Percentiles rank a stretch among this genome's conserved stretches.
Conservation (phyloP, 1,140 invertebrate genomes). For the Nasonia vitripennis region DNA sequence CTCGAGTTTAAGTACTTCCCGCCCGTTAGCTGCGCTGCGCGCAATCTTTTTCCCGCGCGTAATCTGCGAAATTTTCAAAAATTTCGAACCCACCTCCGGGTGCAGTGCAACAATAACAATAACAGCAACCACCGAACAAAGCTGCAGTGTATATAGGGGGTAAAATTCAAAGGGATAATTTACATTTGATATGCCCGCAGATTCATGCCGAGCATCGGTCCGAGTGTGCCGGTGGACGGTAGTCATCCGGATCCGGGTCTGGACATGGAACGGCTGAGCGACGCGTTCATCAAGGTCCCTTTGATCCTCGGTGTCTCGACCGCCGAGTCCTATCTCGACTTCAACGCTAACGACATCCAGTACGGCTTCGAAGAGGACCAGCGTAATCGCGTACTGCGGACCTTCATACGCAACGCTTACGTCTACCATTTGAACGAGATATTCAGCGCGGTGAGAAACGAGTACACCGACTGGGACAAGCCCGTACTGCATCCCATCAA, state of each 20-base stretch:
- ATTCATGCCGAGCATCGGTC: constrained; percentile 77
- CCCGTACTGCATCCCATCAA: constrained; percentile 89
- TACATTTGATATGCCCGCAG: constrained; percentile 52
- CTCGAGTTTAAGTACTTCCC: background rate
- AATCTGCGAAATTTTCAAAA: background rate
- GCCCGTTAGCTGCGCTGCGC: background rate
- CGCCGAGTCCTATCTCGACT: constrained; percentile 85
- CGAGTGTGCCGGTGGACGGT: constrained; percentile 80
- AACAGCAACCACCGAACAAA: background rate
- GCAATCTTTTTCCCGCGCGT: background rate
- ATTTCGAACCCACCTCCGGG: too few relatives aligned
- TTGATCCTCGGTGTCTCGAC: constrained; percentile 83
- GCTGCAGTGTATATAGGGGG: background rate
- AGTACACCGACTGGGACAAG: constrained; percentile 95
- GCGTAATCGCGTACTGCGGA: constrained; percentile 83
- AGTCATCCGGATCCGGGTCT: constrained; percentile 78
- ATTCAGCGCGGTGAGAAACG: constrained; percentile 91
- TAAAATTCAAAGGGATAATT: background rate
- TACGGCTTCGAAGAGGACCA: constrained; percentile 87
- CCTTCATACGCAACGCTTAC: constrained; percentile 91
- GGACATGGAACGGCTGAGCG: constrained; percentile 81
- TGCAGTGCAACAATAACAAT: background rate
- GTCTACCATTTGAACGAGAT: constrained; percentile 94
- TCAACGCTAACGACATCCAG: constrained; percentile 84
- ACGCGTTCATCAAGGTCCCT: constrained; percentile 82